Percentiles rank a stretch among this genome's conserved stretches.
Conservation (phyloP, 2,113 vertebrate species). For the Tringa solitaria region DNA sequence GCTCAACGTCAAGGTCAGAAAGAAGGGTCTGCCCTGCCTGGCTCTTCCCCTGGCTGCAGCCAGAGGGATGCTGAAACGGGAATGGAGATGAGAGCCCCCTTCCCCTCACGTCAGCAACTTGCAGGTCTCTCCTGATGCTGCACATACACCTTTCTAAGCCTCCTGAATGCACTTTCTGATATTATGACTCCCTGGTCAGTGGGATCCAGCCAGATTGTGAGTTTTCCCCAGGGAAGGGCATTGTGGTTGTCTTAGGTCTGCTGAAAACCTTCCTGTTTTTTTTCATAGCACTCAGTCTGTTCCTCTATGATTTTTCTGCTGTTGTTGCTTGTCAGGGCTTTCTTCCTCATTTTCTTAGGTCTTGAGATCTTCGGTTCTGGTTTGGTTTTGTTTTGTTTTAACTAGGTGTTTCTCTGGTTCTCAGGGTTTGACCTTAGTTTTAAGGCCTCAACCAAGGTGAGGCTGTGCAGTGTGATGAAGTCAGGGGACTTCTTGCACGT, state of each 20-base stretch:
- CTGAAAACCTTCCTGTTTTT: background rate
- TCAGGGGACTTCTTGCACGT: background rate
- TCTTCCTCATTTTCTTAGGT: background rate
- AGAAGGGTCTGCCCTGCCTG: background rate
- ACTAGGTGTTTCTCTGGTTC: background rate
- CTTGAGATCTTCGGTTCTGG: background rate
- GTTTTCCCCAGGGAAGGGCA: background rate
- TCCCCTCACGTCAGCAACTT: background rate
- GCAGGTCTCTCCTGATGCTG: background rate
- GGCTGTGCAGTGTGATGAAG: background rate
- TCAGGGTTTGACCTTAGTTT: background rate
- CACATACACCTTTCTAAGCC: background rate
- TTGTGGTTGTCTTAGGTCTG: background rate
- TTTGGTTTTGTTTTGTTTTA: background rate
- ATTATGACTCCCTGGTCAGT: background rate
- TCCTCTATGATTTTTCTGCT: background rate
- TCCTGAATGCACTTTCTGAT: background rate
- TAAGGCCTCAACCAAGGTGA: background rate
- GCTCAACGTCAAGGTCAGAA: background rate
- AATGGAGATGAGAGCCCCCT: background rate
- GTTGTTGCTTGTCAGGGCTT: background rate
- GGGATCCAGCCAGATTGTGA: accelerated
- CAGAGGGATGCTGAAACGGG: background rate
- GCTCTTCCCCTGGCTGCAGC: background rate
- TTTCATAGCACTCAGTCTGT: background rate